These are phyloP conservation scores for Coptodon rendalli DNA, from an alignment of 2,113 vertebrate species.

Conservation along the genomic window DNA sequence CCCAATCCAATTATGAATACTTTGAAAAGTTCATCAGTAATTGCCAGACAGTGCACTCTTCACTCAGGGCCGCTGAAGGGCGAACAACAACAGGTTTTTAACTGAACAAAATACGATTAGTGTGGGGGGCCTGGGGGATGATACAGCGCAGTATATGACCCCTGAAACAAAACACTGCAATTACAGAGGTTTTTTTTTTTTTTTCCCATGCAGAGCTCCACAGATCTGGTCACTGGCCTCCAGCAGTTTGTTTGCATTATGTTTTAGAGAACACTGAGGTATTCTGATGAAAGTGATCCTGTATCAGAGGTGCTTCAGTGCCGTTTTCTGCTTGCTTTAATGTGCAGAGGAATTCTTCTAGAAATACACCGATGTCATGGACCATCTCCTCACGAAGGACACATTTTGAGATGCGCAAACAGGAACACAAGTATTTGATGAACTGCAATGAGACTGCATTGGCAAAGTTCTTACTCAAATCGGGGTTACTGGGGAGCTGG, in stretches of 20 bases:
- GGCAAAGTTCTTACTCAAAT: neutral
- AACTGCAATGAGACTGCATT: neutral
- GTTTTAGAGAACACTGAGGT: neutral
- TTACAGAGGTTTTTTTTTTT: neutral
- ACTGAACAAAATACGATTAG: neutral
- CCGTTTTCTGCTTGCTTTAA: neutral
- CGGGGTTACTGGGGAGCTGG: neutral
- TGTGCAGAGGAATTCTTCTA: neutral
- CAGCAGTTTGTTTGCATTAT: neutral
- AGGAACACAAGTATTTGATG: neutral
- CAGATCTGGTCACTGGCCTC: neutral
- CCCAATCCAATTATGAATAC: constrained; percentile 70
- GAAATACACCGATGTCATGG: neutral
- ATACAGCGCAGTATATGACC: neutral
- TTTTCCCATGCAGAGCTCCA: neutral
- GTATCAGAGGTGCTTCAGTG: neutral
- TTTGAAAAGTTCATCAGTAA: constrained; percentile 57
- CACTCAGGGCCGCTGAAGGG: constrained; percentile 35
- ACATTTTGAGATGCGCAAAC: neutral
- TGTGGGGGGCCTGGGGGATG: neutral
- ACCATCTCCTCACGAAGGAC: neutral
- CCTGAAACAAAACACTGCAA: constrained; percentile 1
- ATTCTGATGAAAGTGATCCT: neutral
- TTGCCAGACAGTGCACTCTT: constrained; percentile 36
- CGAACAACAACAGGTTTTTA: constrained; percentile 15